Evolutionary conservation across 2,113 vertebrate species (phyloP), one percentile per base, ranked within the genome.

Genomic region (Indri indri): DNA sequence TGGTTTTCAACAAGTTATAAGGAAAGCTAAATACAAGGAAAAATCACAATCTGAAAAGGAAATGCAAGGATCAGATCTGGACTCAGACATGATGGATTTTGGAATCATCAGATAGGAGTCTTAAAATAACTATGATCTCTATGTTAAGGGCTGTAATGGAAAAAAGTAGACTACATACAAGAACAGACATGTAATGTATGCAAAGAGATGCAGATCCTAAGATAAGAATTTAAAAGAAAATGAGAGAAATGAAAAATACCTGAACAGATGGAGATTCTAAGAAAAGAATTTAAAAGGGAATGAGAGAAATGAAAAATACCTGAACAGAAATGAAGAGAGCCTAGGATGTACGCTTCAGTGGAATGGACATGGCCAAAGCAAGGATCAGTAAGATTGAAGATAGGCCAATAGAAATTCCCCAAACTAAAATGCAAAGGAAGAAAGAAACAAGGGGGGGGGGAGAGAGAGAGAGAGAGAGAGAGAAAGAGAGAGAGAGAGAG

Each of bases 401-500:
- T 13, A 37, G 6, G 3, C 86, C 86, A 70, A 8, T 9, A 82
- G 18, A 66, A 92, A 66, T 17, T 11, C 10, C 22, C 13, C 32
- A 65, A 71, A 57, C 50, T 76, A 16, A 70, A 88, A 85, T 52
- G 22, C 11, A 45, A 52, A 52, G 13, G 82, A 6, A 47, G 14
- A 25, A 0, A 30, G 1, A 25, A 12, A 37, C 9, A 4, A 4
- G 13, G 47, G n/a, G n/a, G n/a, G n/a, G n/a, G n/a, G n/a, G n/a
- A n/a, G n/a, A 23, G 47, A 47, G 47, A 47, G 47, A 6, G 4
- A 73, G 16, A 91, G 8, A 57, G 25, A 32, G 2, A 32, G 3
- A 52, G 7, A 61, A 3, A 25, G 8, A 47, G 13, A 88, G 9
- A 47, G 14, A 25, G 0, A 30, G 2, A 25, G 20, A 37, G 9